Conservation (phyloP, 2,797 vertebrate genomes). For the Cynodonichthys magdalenae region DNA sequence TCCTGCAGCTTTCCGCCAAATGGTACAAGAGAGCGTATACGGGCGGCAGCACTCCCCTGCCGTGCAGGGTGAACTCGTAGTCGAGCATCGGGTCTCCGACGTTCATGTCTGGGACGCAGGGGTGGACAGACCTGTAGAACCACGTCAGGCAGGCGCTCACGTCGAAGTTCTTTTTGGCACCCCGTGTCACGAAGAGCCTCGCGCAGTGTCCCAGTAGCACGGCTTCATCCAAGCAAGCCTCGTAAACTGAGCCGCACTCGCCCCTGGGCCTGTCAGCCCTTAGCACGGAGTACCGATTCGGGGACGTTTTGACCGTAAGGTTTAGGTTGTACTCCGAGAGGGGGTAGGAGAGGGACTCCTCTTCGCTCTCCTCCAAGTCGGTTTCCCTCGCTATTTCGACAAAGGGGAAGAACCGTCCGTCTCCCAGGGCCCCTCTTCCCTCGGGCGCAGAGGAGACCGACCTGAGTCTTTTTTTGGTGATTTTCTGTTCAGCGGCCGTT, state of each 20-base stretch:
- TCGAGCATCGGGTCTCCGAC: conserved; percentile 23
- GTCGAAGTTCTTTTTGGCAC: conserved; percentile 19
- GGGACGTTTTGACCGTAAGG: rapidly evolving
- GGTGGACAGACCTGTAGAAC: conserved; percentile 32
- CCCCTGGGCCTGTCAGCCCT: conserved; percentile 3
- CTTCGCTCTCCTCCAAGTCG: no score
- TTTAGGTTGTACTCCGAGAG: no score
- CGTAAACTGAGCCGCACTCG: conserved; percentile 20
- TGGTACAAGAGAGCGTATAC: conserved; percentile 21
- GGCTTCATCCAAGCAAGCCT: conserved; percentile 26
- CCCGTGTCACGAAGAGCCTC: neutral
- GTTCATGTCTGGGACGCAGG: conserved; percentile 20
- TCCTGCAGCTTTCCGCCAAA: no score
- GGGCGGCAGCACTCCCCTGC: neutral
- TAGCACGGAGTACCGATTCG: neutral
- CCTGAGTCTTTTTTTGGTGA: no score
- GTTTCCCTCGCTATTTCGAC: no score
- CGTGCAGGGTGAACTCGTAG: conserved; percentile 35
- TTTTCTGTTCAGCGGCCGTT: no score
- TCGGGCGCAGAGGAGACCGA: no score
- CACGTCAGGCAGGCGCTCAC: conserved; percentile 25
- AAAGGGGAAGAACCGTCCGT: no score
- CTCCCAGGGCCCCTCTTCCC: no score
- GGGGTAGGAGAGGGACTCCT: no score
- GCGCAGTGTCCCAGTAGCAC: conserved; percentile 33